Conservation (phyloP, 2,113 vertebrate species). For the Hemiscyllium ocellatum region DNA sequence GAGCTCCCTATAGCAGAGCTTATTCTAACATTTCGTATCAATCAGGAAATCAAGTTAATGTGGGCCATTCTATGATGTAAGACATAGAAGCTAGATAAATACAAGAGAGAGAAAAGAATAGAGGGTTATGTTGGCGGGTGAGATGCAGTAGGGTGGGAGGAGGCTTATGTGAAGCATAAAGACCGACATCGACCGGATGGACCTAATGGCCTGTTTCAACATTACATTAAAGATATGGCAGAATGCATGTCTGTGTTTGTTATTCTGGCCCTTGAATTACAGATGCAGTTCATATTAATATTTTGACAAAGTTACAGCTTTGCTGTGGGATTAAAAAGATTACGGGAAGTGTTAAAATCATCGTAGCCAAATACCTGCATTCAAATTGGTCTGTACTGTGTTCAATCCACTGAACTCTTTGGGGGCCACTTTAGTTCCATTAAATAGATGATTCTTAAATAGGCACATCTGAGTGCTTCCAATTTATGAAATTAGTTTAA, state of each 20-base stretch:
- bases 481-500: constrained; percentile 60
- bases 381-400: constrained; percentile 42
- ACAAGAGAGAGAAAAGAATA: neutral
- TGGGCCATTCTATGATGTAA: neutral
- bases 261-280: neutral
- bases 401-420: constrained; percentile 53
- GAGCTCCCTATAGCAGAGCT: too few species aligned
- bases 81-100: neutral
- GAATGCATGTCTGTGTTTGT: neutral
- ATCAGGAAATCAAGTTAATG: too few species aligned
- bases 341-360: neutral
- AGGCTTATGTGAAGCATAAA: too few species aligned
- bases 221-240: neutral
- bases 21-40: too few species aligned
- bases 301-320: constrained; percentile 39
- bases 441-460: constrained; percentile 48
- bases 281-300: neutral
- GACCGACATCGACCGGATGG: neutral
- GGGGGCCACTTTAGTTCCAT: constrained; percentile 48
- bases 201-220: neutral
- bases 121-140: neutral
- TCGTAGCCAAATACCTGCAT: neutral
- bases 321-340: neutral
- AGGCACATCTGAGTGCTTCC: constrained; percentile 48
- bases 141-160: neutral